Percentiles rank a stretch among this genome's conserved stretches.
Conservation (phyloP, 2,888 invertebrate species). For the Clivina fossor region DNA sequence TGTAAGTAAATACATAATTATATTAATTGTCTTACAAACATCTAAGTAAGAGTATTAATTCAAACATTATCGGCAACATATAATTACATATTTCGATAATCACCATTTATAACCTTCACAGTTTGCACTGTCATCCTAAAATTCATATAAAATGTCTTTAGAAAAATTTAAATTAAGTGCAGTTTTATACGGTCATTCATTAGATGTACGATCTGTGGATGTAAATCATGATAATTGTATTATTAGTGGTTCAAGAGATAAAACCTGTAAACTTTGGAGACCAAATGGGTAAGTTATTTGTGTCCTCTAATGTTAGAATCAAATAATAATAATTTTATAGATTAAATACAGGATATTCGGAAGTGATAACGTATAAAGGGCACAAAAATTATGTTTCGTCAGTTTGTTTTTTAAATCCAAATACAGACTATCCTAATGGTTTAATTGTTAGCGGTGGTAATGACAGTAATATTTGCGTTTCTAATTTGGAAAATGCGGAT, state of each 20-base stretch:
- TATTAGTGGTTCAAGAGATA: slow-evolving; percentile 86
- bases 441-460: slow-evolving; percentile 87
- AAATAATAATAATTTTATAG: slow-evolving; percentile 45
- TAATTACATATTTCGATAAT: slow-evolving; percentile 9
- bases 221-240: slow-evolving; percentile 69
- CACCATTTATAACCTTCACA: slow-evolving; percentile 12
- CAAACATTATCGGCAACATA: too few species aligned
- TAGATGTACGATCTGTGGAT: slow-evolving; percentile 81
- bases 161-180: slow-evolving; percentile 67
- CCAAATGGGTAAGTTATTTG: slow-evolving; percentile 64
- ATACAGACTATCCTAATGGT: slow-evolving; percentile 70
- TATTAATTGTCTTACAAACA: too few species aligned
- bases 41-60: too few species aligned
- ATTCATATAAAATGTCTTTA: slow-evolving; percentile 20
- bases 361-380: slow-evolving; percentile 70
- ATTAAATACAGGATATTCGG: slow-evolving; percentile 63
- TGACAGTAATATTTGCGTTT: slow-evolving; percentile 81
- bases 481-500: slow-evolving; percentile 67
- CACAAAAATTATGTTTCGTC: slow-evolving; percentile 86
- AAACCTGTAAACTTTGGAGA: slow-evolving; percentile 84
- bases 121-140: slow-evolving; percentile 7
- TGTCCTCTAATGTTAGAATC: slow-evolving; percentile 34
- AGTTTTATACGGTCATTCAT: slow-evolving; percentile 75
- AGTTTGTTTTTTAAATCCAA: slow-evolving; percentile 75
- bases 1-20: too few species aligned